phyloP scores from a whole-genome alignment of 1,140 invertebrate genomes.

The Dinoponera quadriceps region DNA sequence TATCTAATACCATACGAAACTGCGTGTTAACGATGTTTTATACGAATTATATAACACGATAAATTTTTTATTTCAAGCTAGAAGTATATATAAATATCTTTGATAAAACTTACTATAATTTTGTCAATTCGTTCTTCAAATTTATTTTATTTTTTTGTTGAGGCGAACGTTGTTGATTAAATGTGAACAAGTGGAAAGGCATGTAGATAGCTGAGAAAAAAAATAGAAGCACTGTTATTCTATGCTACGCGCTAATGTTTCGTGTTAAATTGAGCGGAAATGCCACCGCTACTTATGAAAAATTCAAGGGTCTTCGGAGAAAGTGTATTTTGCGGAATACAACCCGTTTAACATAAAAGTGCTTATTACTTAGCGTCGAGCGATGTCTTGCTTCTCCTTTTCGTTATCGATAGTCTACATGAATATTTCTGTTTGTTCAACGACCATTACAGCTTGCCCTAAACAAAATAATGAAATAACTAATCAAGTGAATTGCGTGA shows the following conservation, averaged over 20 bases:
- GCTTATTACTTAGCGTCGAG: background rate
- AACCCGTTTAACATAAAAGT: background rate
- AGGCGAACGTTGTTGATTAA: too few relatives aligned
- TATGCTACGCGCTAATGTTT: background rate
- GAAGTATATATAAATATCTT: too few relatives aligned
- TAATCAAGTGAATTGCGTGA: too few relatives aligned
- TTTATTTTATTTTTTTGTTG: too few relatives aligned
- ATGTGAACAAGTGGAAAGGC: too few relatives aligned
- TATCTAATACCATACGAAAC: background rate
- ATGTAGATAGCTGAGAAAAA: background rate
- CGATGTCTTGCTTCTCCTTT: background rate
- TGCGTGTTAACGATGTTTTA: background rate
- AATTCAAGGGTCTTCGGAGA: background rate
- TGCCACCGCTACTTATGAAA: background rate
- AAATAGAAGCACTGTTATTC: background rate
- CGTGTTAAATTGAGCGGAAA: background rate
- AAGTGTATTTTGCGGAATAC: conserved; percentile 5
- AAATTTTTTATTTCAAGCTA: background rate
- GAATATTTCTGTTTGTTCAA: background rate
- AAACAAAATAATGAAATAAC: background rate
- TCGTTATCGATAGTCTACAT: background rate
- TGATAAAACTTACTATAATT: too few relatives aligned
- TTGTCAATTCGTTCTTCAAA: too few relatives aligned
- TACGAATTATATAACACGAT: background rate
- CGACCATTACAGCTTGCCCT: background rate